Conservation (phyloP, 2,113 vertebrate species). For the Crotalus viridis region DNA sequence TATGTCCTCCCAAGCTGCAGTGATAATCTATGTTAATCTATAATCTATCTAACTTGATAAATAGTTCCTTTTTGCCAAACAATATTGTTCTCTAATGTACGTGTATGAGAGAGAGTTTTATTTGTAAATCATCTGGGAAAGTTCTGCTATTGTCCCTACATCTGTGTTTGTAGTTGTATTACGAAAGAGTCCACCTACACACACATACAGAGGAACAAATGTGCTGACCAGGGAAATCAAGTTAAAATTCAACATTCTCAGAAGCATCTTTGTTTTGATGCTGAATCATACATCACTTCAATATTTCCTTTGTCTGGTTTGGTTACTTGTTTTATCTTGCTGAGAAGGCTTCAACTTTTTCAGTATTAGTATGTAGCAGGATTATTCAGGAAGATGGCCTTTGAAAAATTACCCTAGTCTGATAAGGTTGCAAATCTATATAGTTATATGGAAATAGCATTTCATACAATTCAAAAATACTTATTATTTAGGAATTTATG, state of each 20-base stretch:
- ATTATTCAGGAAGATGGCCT: neutral
- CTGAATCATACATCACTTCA: neutral
- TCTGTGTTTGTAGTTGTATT: neutral
- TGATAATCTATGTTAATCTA: neutral
- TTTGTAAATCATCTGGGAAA: neutral
- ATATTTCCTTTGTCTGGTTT: neutral
- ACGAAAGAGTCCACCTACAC: neutral
- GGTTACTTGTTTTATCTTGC: neutral
- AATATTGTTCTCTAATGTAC: too few relatives aligned
- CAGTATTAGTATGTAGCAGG: neutral
- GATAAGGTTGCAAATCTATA: neutral
- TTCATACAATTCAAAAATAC: neutral
- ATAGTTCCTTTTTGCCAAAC: neutral
- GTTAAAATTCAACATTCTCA: neutral
- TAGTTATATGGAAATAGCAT: neutral
- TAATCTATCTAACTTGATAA: neutral
- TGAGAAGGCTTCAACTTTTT: neutral
- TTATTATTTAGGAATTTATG: neutral
- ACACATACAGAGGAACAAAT: neutral
- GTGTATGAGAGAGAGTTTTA: neutral
- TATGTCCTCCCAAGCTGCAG: constrained; percentile 30
- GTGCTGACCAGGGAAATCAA: neutral
- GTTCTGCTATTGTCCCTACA: neutral
- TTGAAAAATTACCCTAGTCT: neutral
- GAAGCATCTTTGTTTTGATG: neutral